phyloP scores from a whole-genome alignment of 2,113 vertebrate species.

The Heteronetta atricapilla region DNA sequence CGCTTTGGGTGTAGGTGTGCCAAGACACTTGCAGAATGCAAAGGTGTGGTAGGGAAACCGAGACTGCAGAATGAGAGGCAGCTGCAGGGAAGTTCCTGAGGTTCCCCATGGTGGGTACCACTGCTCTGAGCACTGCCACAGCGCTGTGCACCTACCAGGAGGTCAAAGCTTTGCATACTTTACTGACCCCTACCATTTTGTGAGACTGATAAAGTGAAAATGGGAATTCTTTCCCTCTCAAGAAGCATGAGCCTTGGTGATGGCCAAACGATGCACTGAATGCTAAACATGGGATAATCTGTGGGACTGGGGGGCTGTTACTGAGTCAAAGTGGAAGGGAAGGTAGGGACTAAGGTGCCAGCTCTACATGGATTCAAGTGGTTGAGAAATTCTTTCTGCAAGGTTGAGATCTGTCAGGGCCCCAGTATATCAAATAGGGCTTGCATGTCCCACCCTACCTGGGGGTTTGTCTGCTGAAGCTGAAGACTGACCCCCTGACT shows the following conservation, averaged over 20 bases:
- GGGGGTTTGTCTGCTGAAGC: background rate
- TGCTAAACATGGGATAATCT: background rate
- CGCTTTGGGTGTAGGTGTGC: background rate
- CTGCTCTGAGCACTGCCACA: background rate
- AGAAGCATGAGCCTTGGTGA: background rate
- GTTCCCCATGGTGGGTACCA: background rate
- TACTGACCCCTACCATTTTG: background rate
- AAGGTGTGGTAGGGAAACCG: background rate
- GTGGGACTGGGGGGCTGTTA: background rate
- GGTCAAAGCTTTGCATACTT: background rate
- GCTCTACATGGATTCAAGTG: background rate
- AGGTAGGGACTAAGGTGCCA: background rate
- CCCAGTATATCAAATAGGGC: background rate
- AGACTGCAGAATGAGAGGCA: fast-evolving
- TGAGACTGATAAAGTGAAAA: background rate
- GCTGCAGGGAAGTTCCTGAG: background rate
- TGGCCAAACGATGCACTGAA: background rate
- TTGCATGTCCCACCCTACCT: background rate
- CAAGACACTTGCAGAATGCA: background rate
- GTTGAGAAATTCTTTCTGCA: background rate
- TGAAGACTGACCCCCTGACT: background rate
- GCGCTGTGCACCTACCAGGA: background rate
- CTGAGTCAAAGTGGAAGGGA: background rate
- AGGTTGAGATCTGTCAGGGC: background rate
- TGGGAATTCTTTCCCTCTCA: background rate